A percentile compares a stretch with the other conserved stretches of the same genome.
Conservation (phyloP, 1,140 invertebrate genomes). For the Helicorthomorpha holstii region DNA sequence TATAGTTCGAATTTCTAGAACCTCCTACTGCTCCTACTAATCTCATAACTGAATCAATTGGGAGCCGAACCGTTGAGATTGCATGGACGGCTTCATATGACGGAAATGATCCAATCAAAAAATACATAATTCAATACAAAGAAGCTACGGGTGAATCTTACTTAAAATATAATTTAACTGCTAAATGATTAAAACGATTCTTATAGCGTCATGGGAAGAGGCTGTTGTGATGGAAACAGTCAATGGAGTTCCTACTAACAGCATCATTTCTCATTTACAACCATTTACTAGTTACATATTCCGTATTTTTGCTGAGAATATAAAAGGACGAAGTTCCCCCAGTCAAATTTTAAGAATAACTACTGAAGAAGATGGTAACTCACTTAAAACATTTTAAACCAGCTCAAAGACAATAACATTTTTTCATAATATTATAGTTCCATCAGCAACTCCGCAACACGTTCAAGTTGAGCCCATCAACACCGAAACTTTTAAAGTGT, state of each 20-base stretch:
- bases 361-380: constrained; percentile 76
- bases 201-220: background rate
- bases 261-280: constrained; percentile 56
- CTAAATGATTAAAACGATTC: too few species aligned
- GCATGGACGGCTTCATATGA: background rate
- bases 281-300: constrained; percentile 78
- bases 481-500: constrained; percentile 71
- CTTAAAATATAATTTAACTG: background rate
- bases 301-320: constrained; percentile 72
- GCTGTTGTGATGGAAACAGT: background rate
- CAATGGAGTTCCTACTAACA: constrained; percentile 31
- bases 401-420: too few species aligned
- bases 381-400: too few species aligned
- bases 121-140: background rate
- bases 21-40: background rate
- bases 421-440: constrained; percentile 46
- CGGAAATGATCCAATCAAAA: background rate
- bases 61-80: background rate
- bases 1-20: too few species aligned
- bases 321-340: constrained; percentile 65
- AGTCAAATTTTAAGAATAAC: constrained; percentile 63
- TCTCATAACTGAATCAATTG: background rate
- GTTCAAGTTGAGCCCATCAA: constrained; percentile 69
- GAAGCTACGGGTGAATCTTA: background rate
- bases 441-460: constrained; percentile 64